Evolutionary conservation across 1,140 invertebrate genomes (phyloP), one percentile per base, ranked within the genome.

Genomic region (Trichonephila clavata): DNA sequence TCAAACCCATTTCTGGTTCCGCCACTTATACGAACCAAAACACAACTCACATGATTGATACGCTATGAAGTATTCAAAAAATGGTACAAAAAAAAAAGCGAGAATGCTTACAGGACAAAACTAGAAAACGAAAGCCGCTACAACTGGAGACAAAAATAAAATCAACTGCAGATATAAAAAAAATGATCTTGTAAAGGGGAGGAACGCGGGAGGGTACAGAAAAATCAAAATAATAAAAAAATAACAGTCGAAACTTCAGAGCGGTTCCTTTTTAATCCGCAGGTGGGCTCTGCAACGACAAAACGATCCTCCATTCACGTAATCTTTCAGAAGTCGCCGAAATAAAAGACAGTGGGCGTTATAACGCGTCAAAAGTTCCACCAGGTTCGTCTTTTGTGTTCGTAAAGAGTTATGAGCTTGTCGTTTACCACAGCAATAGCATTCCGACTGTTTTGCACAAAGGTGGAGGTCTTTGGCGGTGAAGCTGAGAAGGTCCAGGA

Each of bases 281-380:
- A 86, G 91, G 91, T 86, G 91, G 91, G 81, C 91, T 57, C 27
- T 18, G 24, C n/a, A 39, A 32, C 65, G 81, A 86, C 91, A 92
- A 86, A 86, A 86, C 63, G 91, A 71, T 86, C 91, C 63, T 84
- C 63, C 61, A 63, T 92, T 92, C 91, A 86, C 27, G 39, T 50
- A 61, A 86, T 65, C 92, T 81, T 93, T 93, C 92, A 57, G 92
- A 93, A 93, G 92, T 93, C 68, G 71, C 92, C 92, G 92, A 50
- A 86, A 92, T 77, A 92, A 86, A 93, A 93, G 92, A 93, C 92
- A 93, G 86, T 77, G 92, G 92, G 92, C 91, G 91, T 92, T 86
- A 39, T 92, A 65, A 50, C 92, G 84, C 68, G 71, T 93, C 91
- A 92, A 63, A 90, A 60, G 71, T 81, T 90, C 59, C 91, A 59